A percentile compares a stretch with the other conserved stretches of the same genome.
Conservation (phyloP, 2,797 vertebrate genomes). For the Sebastes hubbsi region DNA sequence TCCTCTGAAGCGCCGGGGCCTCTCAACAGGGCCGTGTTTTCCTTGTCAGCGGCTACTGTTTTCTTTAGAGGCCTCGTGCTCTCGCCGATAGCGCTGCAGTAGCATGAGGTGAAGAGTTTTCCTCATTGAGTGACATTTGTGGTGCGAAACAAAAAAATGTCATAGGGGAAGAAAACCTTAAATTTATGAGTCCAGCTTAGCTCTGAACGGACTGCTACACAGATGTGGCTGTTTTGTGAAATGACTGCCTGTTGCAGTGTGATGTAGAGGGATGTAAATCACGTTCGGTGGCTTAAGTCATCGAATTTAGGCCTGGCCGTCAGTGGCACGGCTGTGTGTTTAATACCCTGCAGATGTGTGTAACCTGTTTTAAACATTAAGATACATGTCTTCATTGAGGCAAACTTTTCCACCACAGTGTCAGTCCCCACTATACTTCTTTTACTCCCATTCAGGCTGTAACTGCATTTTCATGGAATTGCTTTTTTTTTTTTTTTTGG, state of each 20-base stretch:
- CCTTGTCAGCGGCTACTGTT: constrained; percentile 78
- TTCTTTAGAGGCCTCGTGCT: constrained; percentile 65
- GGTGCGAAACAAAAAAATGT: constrained; percentile 21
- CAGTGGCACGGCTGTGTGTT: constrained; percentile 10
- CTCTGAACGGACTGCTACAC: constrained; percentile 37
- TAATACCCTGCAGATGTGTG: constrained; percentile 62
- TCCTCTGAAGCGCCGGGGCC: constrained; percentile 59
- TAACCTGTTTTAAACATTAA: constrained; percentile 36
- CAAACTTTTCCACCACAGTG: background rate
- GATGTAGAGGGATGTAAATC: constrained; percentile 52
- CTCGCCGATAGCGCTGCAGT: constrained; percentile 47
- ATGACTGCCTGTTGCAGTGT: constrained; percentile 39
- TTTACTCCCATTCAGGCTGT: background rate
- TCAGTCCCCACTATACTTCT: background rate
- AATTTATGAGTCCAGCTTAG: constrained; percentile 55
- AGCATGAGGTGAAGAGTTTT: constrained; percentile 43
- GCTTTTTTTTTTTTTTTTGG: background rate
- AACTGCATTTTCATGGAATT: background rate
- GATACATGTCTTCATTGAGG: constrained; percentile 12
- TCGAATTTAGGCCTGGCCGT: constrained; percentile 26
- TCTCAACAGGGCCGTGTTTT: constrained; percentile 67
- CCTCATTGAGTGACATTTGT: constrained; percentile 37
- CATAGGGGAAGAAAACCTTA: background rate
- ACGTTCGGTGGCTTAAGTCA: constrained; percentile 44
- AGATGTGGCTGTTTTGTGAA: constrained; percentile 69